Percentiles rank a stretch among this genome's conserved stretches.
phyloP scores from a whole-genome alignment of 1,140 invertebrate species.

The Tribolium castaneum region DNA sequence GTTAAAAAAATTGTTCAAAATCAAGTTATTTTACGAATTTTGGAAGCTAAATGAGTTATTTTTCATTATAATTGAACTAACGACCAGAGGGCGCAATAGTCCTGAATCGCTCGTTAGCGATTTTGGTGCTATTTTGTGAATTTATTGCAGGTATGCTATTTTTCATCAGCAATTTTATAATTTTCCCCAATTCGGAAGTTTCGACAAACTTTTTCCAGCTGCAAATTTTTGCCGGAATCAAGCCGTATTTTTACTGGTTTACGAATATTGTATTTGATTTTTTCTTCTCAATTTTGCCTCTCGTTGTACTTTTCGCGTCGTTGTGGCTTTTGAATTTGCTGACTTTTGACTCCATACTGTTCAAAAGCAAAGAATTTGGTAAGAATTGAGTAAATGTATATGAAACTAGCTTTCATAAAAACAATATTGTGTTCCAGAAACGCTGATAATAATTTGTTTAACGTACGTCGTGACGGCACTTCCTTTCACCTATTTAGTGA shows the following conservation, averaged over 20 bases:
- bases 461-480: slow-evolving; percentile 53
- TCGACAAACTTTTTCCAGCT: slow-evolving; percentile 71
- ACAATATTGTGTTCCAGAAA: slow-evolving; percentile 44
- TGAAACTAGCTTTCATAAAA: slow-evolving; percentile 1
- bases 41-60: too few relatives aligned
- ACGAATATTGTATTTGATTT: slow-evolving; percentile 69
- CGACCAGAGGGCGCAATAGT: too few relatives aligned
- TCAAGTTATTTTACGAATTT: too few relatives aligned
- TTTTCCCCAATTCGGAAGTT: slow-evolving; percentile 66
- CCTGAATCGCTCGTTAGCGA: too few relatives aligned
- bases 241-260: slow-evolving; percentile 70
- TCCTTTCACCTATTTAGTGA: slow-evolving; percentile 59
- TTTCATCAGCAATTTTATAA: slow-evolving; percentile 63
- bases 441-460: slow-evolving; percentile 49
- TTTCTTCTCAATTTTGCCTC: slow-evolving; percentile 31
- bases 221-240: slow-evolving; percentile 74
- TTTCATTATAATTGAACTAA: too few relatives aligned
- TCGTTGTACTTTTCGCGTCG: background rate
- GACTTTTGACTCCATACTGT: background rate
- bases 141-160: slow-evolving; percentile 50
- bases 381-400: background rate
- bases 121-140: too few relatives aligned
- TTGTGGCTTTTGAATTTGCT: slow-evolving; percentile 12
- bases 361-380: slow-evolving; percentile 5
- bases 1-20: too few relatives aligned